Base-by-base conservation (phyloP, 2,113 vertebrate species). In the Anhinga anhinga region DNA sequence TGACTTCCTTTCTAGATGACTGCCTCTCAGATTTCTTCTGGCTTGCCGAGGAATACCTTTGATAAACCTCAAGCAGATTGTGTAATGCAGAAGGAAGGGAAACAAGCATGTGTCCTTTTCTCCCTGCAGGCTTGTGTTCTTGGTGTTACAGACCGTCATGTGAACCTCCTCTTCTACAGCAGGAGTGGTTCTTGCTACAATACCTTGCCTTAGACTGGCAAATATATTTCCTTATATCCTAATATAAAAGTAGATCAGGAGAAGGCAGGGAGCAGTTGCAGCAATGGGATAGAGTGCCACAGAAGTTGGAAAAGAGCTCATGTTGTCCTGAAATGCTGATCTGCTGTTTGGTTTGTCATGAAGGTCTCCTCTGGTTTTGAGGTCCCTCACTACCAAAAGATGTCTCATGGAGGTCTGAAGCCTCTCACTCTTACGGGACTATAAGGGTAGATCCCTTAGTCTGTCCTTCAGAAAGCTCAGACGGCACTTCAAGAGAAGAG, bases 1-100 rank as follows among this genome's bases (percentile, higher is more conserved):
- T 79, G 59, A 42, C 63, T 95, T 93, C 65, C n/a, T 88, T 90
- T 61, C 55, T 55, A 32, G 89, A 84, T 59, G 52, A 19, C 56
- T 62, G 50, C 76, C 23, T 72, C 79, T 62, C 38, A 38, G 65
- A 94, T 95, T 86, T 93, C 91, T 49, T 67, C 61, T 84, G 80
- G 66, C 53, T 90, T 90, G 36, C 56, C 58, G 87, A 87, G 93
- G 90, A 96, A 79, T 91, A 93, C 82, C 81, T 93, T 82, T 93
- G 86, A 95, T 91, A 94, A 94, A 94, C 93, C 83, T 91, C 86
- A 84, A 65, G 82, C 65, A 82, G 30, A 30, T 67, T 67, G 38
- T 78, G 81, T 29, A 93, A n/a, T 30, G 59, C 61, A 63, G 72
- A 74, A 83, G 76, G 71, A 81, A 63, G 61, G 32, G 65, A 93